Conservation (phyloP, 2,113 vertebrate genomes). For the Aythya baeri region DNA sequence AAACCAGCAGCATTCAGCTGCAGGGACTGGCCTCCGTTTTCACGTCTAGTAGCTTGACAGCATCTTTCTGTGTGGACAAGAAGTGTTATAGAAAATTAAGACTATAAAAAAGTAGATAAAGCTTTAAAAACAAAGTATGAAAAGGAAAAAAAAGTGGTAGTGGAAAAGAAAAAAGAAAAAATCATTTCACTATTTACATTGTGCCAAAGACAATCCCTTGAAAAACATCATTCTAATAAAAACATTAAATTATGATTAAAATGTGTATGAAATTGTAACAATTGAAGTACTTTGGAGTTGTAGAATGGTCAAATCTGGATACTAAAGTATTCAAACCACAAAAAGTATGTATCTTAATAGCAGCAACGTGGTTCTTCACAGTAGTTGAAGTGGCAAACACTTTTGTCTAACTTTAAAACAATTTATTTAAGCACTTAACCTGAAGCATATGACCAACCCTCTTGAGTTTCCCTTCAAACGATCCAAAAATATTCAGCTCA, state of each 20-base stretch:
- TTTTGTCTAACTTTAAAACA: neutral
- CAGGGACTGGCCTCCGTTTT: constrained; percentile 74
- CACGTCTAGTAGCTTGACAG: constrained; percentile 76
- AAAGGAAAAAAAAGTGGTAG: constrained; percentile 60
- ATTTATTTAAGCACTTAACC: neutral
- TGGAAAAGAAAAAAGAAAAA: constrained; percentile 64
- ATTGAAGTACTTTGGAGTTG: neutral
- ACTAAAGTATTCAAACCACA: neutral
- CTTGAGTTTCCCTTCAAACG: neutral
- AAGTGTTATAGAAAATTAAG: constrained; percentile 61
- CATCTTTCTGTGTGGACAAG: constrained; percentile 74
- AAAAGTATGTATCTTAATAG: neutral
- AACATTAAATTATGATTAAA: neutral
- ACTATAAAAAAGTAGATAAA: neutral
- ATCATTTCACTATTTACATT: constrained; percentile 65
- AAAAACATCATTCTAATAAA: constrained; percentile 16
- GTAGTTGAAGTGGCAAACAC: neutral
- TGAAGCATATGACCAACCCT: neutral
- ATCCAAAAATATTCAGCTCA: neutral
- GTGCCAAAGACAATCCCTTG: constrained; percentile 23
- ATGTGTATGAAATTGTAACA: neutral
- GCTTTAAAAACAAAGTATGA: constrained; percentile 20
- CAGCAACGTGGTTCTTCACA: neutral
- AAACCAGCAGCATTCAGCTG: constrained; percentile 76
- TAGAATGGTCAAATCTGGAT: neutral